Evolutionary conservation across 2,797 vertebrate genomes (phyloP).

Genomic region (Aulostomus chinensis): DNA sequence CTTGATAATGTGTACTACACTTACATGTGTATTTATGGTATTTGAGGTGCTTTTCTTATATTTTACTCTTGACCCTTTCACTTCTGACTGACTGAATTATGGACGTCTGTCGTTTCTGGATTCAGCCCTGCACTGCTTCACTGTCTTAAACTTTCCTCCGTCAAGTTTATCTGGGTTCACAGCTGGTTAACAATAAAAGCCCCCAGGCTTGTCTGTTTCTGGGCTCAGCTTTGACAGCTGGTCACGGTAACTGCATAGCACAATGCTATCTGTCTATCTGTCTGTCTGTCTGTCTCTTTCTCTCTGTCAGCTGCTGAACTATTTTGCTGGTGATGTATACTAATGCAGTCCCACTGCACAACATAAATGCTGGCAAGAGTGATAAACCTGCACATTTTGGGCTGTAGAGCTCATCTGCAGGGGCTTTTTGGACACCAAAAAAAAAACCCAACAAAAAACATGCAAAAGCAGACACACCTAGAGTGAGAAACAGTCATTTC

Average conservation of each 20-base stretch:
- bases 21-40: no score
- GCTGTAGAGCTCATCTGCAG: slow-evolving; percentile 3
- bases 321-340: slow-evolving; percentile 18
- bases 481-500: slow-evolving; percentile 9
- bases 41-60: no score
- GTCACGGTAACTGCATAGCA: slow-evolving; percentile 41
- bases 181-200: slow-evolving; percentile 39
- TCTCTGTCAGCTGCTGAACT: slow-evolving; percentile 16
- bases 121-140: neutral
- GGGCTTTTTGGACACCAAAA: slow-evolving; percentile 4
- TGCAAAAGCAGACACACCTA: neutral
- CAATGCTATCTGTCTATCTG: slow-evolving; percentile 22
- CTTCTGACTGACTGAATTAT: no score
- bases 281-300: slow-evolving; percentile 21
- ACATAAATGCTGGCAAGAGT: slow-evolving; percentile 14
- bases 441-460: neutral
- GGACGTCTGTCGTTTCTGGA: neutral
- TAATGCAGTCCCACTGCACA: slow-evolving; percentile 2
- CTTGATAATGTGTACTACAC: no score
- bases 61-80: no score
- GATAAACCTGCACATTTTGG: slow-evolving; percentile 7
- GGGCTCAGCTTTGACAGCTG: slow-evolving; percentile 42
- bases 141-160: slow-evolving; percentile 7
- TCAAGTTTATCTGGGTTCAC: slow-evolving; percentile 23
- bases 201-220: slow-evolving; percentile 19